Base-by-base conservation (phyloP, 2,888 invertebrate species). In the Himalopsyche anomala region DNA sequence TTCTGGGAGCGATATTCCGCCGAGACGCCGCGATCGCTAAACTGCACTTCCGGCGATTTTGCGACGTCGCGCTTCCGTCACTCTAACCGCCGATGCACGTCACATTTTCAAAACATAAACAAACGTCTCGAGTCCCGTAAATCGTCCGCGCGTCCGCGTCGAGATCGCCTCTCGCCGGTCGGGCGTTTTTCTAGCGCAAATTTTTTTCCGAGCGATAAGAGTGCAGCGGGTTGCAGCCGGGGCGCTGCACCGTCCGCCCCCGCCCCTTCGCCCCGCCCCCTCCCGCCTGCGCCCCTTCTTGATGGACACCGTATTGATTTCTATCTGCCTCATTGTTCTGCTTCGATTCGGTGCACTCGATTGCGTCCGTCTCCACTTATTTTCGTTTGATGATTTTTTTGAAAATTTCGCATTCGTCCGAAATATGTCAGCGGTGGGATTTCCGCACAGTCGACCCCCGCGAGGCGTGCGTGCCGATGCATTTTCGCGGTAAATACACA, bases 221-320 rank as follows among this genome's bases (percentile, higher is more conserved):
- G 82, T 82, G 85, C 74, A 88, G 89, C 89, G 89, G 89, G 91
- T 90, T 90, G 87, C 89, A 89, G 88, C 89, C 90, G 90, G 89
- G 74, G 89, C 90, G 90, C 91, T 91, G 91, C 90, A 90, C 91
- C 91, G 90, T 90, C 90, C 90, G 89, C 90, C 88, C 89, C 91
- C 91, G 90, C 90, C 90, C 90, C 89, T 90, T 88, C 89, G 89
- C 90, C 56, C 85, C 83, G 89, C 90, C 91, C 89, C 89, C 90
- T 89, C 90, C 90, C 90, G 90, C 90, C 86, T 90, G 90, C 90
- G 92, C 92, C 93, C 74, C 74, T 74, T 74, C 74, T 74, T 93
- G 93, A 92, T 94, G 94, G 93, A 94, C 93, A 93, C 92, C 92
- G 93, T 93, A 93, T 93, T 92, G 93, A 93, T 93, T 88, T 87